Evolutionary conservation across 2,113 vertebrate species (phyloP).

Genomic region (Passer domesticus): DNA sequence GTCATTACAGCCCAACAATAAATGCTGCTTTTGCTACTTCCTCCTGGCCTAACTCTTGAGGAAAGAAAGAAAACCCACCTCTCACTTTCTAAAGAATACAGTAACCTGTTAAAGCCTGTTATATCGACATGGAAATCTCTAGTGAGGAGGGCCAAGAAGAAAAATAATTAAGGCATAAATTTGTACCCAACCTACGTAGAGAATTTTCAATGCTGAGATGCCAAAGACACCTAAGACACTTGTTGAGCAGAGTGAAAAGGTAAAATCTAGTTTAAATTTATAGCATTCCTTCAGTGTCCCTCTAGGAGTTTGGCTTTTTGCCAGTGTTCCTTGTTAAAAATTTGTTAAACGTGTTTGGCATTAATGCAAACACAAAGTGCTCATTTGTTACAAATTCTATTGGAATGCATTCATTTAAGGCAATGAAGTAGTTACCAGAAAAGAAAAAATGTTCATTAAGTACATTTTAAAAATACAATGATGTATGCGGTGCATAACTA

Average conservation of each 20-base stretch:
- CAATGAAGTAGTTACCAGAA: conserved; percentile 85
- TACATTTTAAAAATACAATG: conserved; percentile 88
- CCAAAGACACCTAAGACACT: conserved; percentile 79
- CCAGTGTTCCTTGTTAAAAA: conserved; percentile 88
- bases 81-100: not conserved
- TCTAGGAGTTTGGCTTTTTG: conserved; percentile 82
- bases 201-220: conserved; percentile 65
- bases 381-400: conserved; percentile 91
- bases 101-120: conserved; percentile 9
- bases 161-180: conserved; percentile 64
- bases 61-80: not conserved
- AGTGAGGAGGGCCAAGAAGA: conserved; percentile 16
- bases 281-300: conserved; percentile 83
- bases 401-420: conserved; percentile 90
- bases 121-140: conserved; percentile 3
- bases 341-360: conserved; percentile 91
- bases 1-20: not conserved
- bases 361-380: conserved; percentile 90
- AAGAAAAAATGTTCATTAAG: conserved; percentile 85
- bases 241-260: conserved; percentile 79
- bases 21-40: not conserved
- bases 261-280: conserved; percentile 83
- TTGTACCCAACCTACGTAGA: conserved; percentile 31
- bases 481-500: conserved; percentile 86
- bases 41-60: not conserved